Base-by-base conservation (phyloP, 2,888 invertebrate genomes). In the Drosophila rellima region DNA sequence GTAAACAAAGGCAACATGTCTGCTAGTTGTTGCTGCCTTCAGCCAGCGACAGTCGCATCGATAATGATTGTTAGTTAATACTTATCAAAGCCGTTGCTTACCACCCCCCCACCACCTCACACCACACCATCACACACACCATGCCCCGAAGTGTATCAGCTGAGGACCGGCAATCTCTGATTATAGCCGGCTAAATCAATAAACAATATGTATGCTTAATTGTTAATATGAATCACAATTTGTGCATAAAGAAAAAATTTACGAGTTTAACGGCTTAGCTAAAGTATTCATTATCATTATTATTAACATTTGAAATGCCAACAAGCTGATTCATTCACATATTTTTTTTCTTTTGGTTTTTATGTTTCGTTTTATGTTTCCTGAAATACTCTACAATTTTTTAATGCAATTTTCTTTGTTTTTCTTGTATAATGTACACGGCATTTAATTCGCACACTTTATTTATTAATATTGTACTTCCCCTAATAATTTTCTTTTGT, bases 61-160 rank as follows among this genome's bases (percentile, higher is more conserved):
- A 75, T 75, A 68, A 75, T 78, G 60, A 64, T 56, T 64, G 69
- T 73, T 73, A 63, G 78, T 73, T 75, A 64, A 74, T 78, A 64
- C 57, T 75, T 75, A 78, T 78, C 78, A 78, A 37, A 44, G 48
- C 44, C 45, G 29, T 44, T 35, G 40, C 23, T 44, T 17, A n/a
- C 10, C 42, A 48, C 42, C 15, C 31, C n/a, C 15, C 47, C 18
- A 6, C 26, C 15, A 23, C 23, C 5, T 6, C 3, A 26, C 39
- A 47, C 13, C 54, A 15, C 17, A 13, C 23, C 31, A 44, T 1
- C 15, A 13, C 11, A 10, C 3, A 15, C 17, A 17, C 20, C n/a
- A 17, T 11, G 26, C 31, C 56, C 39, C 35, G 35, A 20, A 20
- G 17, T 57, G 17, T 57, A 72, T 44, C 68, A 75, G 78, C 78